These are phyloP conservation scores for Raja brachyura DNA, from an alignment of 2,113 vertebrate species.

Conservation along the genomic window DNA sequence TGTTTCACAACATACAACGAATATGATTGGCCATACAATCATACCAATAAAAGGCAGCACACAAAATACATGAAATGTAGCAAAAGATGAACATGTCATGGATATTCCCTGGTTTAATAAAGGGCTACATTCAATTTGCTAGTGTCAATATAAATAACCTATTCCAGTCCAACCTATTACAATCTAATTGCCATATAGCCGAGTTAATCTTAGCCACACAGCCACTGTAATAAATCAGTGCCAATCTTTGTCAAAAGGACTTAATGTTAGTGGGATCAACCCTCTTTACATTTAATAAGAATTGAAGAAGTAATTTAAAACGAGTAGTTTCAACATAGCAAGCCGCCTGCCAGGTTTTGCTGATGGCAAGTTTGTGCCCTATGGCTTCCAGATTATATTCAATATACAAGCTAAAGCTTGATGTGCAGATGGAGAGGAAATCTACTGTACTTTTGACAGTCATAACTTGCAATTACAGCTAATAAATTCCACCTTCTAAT, in stretches of 20 bases:
- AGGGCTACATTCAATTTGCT: neutral
- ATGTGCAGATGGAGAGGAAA: no score
- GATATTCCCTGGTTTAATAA: neutral
- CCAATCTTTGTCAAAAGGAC: neutral
- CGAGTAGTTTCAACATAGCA: neutral
- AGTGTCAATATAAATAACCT: neutral
- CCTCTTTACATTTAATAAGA: neutral
- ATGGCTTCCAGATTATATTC: neutral
- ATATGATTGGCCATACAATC: no score
- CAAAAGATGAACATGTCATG: neutral
- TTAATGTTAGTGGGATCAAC: neutral
- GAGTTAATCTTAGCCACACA: neutral
- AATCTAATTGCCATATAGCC: neutral
- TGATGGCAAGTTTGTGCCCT: neutral
- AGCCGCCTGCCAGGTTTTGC: neutral
- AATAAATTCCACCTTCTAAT: neutral
- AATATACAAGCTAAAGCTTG: neutral
- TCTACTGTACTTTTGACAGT: constrained; percentile 16
- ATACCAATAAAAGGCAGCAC: no score
- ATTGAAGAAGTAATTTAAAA: neutral
- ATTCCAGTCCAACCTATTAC: neutral
- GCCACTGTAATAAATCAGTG: neutral
- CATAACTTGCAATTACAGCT: constrained; percentile 15
- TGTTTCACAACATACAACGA: no score
- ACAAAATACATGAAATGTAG: neutral